These are phyloP conservation scores for Peromyscus nudipes DNA, from an alignment of 2,797 vertebrate species.

Conservation along the genomic window DNA sequence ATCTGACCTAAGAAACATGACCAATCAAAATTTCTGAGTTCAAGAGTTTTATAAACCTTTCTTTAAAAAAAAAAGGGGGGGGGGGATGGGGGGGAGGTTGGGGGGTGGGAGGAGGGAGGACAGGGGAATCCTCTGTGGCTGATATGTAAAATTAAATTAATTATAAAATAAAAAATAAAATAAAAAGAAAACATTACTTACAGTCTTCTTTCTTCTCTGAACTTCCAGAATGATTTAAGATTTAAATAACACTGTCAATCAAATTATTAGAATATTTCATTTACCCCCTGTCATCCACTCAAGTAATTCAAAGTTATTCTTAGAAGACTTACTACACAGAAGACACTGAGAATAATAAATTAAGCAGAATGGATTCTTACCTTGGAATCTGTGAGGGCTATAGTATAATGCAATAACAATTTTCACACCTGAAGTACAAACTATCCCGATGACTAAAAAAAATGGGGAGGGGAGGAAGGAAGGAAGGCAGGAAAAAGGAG, in stretches of 20 bases:
- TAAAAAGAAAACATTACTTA: not conserved
- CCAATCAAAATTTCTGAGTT: constrained; percentile 32
- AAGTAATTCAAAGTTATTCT: constrained; percentile 24
- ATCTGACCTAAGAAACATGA: not conserved
- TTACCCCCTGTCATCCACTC: not conserved
- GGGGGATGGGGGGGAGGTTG: no score
- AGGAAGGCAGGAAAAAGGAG: not conserved
- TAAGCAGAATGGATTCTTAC: not conserved
- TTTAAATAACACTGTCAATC: not conserved
- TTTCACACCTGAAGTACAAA: not conserved
- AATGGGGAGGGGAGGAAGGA: no score
- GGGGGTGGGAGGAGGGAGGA: no score
- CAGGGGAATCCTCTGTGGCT: no score
- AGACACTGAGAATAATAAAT: not conserved
- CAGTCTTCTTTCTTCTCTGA: not conserved
- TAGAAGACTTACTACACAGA: not conserved
- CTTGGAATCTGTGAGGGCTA: not conserved
- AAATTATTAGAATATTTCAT: not conserved
- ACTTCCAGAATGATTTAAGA: constrained; percentile 24
- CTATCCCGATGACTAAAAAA: not conserved
- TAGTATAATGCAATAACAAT: not conserved
- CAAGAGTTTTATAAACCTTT: constrained; percentile 18
- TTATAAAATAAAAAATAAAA: not conserved
- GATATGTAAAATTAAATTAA: no score
- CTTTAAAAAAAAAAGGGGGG: not conserved